phyloP scores from a whole-genome alignment of 2,113 vertebrate species.

The Pteronura brasiliensis region DNA sequence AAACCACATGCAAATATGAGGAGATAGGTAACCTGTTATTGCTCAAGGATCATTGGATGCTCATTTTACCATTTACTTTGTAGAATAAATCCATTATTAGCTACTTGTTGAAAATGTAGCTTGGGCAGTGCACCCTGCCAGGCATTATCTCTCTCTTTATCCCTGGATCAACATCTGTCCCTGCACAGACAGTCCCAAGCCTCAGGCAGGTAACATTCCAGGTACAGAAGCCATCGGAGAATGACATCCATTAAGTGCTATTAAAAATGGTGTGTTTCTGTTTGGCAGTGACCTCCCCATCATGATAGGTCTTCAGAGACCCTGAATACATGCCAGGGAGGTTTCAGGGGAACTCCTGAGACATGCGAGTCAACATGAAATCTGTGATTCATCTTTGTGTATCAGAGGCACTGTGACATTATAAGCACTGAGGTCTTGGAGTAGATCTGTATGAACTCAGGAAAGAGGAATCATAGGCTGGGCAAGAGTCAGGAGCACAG shows the following conservation, averaged over 20 bases:
- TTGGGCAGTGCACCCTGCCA: accelerated
- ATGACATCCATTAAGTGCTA: accelerated
- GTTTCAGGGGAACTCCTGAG: neutral
- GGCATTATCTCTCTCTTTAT: too few relatives aligned
- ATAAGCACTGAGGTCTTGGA: neutral
- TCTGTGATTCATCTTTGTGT: neutral
- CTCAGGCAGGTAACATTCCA: neutral
- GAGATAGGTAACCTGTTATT: accelerated
- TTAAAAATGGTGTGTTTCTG: accelerated
- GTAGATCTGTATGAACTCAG: neutral
- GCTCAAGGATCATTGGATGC: accelerated
- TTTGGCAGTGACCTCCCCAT: accelerated
- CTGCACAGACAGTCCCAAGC: accelerated
- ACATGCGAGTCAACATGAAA: accelerated
- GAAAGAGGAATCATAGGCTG: accelerated
- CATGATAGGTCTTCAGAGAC: accelerated
- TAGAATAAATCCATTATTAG: neutral
- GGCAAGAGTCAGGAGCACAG: neutral
- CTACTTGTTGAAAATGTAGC: neutral
- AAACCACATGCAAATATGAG: neutral
- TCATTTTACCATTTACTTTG: neutral
- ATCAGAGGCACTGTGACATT: accelerated
- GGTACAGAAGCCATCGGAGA: neutral
- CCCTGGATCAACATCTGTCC: accelerated
- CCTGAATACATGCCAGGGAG: accelerated